Percentiles rank a stretch among this genome's conserved stretches.
Conservation (phyloP, 1,140 invertebrate genomes). For the Solenopsis invicta region DNA sequence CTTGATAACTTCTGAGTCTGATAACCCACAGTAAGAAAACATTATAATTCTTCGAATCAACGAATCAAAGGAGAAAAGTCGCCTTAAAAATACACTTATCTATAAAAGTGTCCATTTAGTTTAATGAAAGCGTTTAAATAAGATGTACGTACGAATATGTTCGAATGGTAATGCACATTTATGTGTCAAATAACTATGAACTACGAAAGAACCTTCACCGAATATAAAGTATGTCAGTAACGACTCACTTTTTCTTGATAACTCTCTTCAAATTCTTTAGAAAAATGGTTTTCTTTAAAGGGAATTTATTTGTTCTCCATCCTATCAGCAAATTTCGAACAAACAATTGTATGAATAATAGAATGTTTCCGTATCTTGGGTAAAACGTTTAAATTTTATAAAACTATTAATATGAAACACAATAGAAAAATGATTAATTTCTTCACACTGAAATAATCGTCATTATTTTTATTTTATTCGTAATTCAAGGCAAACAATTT, state of each 20-base stretch:
- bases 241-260: background rate
- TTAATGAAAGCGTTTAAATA: slow-evolving; percentile 17
- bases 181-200: slow-evolving; percentile 33
- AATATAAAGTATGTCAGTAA: background rate
- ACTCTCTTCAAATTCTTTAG: background rate
- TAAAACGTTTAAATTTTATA: background rate
- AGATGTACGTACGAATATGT: background rate
- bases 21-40: slow-evolving; percentile 17
- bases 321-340: background rate
- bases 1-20: slow-evolving; percentile 19
- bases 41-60: slow-evolving; percentile 35
- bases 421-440: background rate
- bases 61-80: slow-evolving; percentile 29
- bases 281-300: background rate
- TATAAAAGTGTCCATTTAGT: slow-evolving; percentile 33
- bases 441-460: background rate
- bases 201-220: background rate
- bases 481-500: background rate
- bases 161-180: slow-evolving; percentile 24
- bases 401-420: background rate
- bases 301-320: background rate
- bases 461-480: background rate
- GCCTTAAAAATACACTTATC: slow-evolving; percentile 14
- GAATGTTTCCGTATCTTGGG: background rate
- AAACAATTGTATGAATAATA: background rate